Evolutionary conservation across 2,888 invertebrate genomes (phyloP).

Genomic region (Pammene aurita): DNA sequence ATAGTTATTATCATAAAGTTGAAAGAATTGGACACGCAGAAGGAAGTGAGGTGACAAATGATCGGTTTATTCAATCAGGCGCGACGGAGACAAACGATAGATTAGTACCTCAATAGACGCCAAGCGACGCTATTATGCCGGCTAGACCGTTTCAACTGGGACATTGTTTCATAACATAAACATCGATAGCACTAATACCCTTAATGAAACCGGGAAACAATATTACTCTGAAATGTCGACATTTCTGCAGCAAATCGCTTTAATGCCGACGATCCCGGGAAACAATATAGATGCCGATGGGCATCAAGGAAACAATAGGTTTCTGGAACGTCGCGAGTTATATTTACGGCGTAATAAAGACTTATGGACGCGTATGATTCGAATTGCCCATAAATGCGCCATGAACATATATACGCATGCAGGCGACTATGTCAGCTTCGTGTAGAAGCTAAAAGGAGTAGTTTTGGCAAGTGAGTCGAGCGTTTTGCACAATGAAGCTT

Average conservation of each 20-base stretch:
- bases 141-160: constrained; percentile 9
- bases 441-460: constrained; percentile 1
- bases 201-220: constrained; percentile 14
- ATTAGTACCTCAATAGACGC: constrained; percentile 31
- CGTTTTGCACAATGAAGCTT: constrained; percentile 23
- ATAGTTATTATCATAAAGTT: constrained; percentile 33
- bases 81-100: constrained; percentile 18
- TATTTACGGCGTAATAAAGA: constrained; percentile 48
- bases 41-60: constrained; percentile 32
- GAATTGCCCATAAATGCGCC: constrained; percentile 49
- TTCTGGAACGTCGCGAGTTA: constrained; percentile 40
- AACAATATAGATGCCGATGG: constrained; percentile 20
- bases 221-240: constrained; percentile 15
- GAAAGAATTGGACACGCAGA: constrained; percentile 10
- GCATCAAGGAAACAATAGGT: constrained; percentile 31
- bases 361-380: constrained; percentile 49
- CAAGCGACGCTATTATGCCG: constrained; percentile 15
- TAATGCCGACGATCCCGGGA: constrained; percentile 20
- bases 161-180: constrained; percentile 16
- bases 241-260: constrained; percentile 19
- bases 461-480: constrained; percentile 5
- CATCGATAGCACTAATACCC: not conserved
- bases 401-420: constrained; percentile 43
- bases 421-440: constrained; percentile 32
- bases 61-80: constrained; percentile 32